phyloP scores from a whole-genome alignment of 1,140 invertebrate species.

The Zaprionus camerounensis region DNA sequence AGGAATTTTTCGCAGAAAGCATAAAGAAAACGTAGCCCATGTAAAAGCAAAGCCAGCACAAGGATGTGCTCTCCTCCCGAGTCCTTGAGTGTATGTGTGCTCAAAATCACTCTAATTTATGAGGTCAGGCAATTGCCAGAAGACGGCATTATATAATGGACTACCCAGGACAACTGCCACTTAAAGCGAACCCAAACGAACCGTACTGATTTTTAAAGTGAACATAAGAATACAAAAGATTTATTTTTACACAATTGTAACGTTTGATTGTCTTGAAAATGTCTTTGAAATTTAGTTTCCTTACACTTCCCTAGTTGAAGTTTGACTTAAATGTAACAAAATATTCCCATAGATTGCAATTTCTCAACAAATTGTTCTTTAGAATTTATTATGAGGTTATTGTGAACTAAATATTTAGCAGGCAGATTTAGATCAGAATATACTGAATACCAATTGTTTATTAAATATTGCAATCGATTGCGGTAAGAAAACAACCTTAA shows the following conservation, averaged over 20 bases:
- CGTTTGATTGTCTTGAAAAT: background rate
- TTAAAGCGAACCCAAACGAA: constrained; percentile 11
- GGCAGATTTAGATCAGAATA: too few species aligned
- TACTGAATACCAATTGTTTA: too few species aligned
- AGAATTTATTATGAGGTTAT: background rate
- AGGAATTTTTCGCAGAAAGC: constrained; percentile 76
- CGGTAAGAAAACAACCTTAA: too few species aligned
- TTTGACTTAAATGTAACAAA: background rate
- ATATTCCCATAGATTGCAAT: background rate
- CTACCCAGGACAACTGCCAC: constrained; percentile 8
- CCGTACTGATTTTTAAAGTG: background rate
- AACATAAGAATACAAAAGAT: background rate
- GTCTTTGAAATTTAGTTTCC: background rate
- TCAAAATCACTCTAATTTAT: constrained; percentile 45
- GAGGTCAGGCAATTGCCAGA: constrained; percentile 47
- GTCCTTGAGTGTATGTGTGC: constrained; percentile 7
- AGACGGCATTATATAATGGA: constrained; percentile 2
- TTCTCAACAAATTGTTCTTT: background rate
- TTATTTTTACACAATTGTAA: background rate
- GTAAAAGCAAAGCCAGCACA: constrained; percentile 30
- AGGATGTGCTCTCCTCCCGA: constrained; percentile 31
- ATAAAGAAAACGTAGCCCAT: constrained; percentile 45
- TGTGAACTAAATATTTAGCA: too few species aligned
- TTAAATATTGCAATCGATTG: too few species aligned
- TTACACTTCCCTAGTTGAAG: background rate